phyloP scores from a whole-genome alignment of 2,888 invertebrate species.

The Agrotis exclamationis region DNA sequence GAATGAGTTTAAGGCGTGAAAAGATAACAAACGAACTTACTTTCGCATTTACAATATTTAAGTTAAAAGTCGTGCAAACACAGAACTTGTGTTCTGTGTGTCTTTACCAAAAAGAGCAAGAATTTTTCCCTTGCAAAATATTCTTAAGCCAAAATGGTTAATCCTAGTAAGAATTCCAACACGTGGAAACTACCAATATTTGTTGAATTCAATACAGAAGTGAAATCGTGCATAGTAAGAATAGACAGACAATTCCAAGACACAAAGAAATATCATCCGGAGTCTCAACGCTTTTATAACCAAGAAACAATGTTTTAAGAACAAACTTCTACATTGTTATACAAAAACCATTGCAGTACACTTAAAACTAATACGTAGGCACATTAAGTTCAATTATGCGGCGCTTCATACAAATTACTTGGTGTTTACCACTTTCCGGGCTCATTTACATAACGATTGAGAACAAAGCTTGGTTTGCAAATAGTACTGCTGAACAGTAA shows the following conservation, averaged over 20 bases:
- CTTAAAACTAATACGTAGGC: slow-evolving; percentile 30
- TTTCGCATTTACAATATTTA: no score
- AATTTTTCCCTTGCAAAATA: no score
- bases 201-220: neutral
- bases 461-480: slow-evolving; percentile 20
- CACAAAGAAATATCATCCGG: neutral
- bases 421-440: slow-evolving; percentile 28
- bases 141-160: no score
- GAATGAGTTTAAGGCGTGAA: no score
- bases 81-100: no score
- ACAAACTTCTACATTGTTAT: neutral
- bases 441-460: slow-evolving; percentile 49
- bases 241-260: neutral
- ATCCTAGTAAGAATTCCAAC: neutral
- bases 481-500: neutral
- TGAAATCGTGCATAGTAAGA: neutral
- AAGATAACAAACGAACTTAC: no score
- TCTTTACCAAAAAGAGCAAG: no score
- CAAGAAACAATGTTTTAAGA: neutral
- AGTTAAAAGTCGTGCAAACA: no score
- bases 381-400: slow-evolving; percentile 52
- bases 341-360: slow-evolving; percentile 39
- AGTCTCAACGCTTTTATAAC: neutral
- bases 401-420: slow-evolving; percentile 45
- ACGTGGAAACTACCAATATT: neutral